Evolutionary conservation across 1,140 invertebrate genomes (phyloP).

Genomic region (Rhopalosiphum padi): DNA sequence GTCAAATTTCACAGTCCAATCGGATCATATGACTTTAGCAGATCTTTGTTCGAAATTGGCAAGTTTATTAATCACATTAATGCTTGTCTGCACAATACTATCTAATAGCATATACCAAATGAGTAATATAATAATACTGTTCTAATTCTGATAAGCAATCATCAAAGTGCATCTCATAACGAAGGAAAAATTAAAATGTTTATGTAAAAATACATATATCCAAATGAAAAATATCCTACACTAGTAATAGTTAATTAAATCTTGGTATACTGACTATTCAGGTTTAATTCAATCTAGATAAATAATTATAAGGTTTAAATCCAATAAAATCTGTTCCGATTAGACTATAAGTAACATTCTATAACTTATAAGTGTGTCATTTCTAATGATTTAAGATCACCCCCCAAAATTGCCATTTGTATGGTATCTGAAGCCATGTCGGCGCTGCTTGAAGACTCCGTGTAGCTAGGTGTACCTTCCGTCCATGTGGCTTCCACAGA

Average conservation of each 20-base stretch:
- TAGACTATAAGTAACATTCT: slow-evolving; percentile 47
- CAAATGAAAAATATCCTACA: neutral
- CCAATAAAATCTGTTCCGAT: slow-evolving; percentile 45
- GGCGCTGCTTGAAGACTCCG: slow-evolving; percentile 92
- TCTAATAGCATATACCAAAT: slow-evolving; percentile 39
- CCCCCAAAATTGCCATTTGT: slow-evolving; percentile 42
- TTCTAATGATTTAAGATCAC: slow-evolving; percentile 52
- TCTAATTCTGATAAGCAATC: slow-evolving; percentile 30
- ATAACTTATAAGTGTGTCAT: slow-evolving; percentile 53
- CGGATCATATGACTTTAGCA: slow-evolving; percentile 34
- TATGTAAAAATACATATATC: neutral
- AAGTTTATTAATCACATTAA: slow-evolving; percentile 50
- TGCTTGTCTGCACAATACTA: slow-evolving; percentile 28
- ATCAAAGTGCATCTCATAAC: slow-evolving; percentile 25
- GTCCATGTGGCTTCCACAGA: slow-evolving; percentile 95
- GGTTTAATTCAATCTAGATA: slow-evolving; percentile 21
- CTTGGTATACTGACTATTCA: slow-evolving; percentile 27
- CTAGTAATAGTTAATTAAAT: slow-evolving; percentile 33
- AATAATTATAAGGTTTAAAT: neutral
- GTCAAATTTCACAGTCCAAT: slow-evolving; percentile 35
- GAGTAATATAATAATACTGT: slow-evolving; percentile 45
- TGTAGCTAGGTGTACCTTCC: slow-evolving; percentile 96
- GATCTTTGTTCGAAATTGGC: slow-evolving; percentile 51
- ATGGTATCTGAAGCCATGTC: slow-evolving; percentile 70
- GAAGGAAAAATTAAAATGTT: neutral